These are phyloP conservation scores for Protobothrops mucrosquamatus DNA, from an alignment of 2,113 vertebrate genomes.

Conservation along the genomic window DNA sequence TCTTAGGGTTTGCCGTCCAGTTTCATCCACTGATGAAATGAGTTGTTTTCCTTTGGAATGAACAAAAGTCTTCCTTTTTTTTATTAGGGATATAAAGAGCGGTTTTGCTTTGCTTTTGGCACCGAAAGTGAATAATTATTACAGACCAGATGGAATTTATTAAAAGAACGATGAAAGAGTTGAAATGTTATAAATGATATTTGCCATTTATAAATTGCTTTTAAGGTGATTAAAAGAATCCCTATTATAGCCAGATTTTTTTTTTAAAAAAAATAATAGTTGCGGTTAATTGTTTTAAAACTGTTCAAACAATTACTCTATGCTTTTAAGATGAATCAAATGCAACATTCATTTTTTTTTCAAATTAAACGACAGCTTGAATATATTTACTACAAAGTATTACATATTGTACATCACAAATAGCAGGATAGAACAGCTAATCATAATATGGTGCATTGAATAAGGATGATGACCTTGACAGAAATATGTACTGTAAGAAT, in stretches of 20 bases:
- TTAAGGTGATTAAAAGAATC: slow-evolving; percentile 51
- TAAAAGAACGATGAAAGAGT: slow-evolving; percentile 45
- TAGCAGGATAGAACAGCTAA: not conserved
- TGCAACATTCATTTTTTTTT: slow-evolving; percentile 35
- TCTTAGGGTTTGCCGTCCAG: not conserved
- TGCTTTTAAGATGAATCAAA: slow-evolving; percentile 48
- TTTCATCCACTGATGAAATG: not conserved
- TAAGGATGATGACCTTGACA: not conserved
- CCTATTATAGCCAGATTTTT: slow-evolving; percentile 42
- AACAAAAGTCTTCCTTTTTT: not conserved
- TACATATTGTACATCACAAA: slow-evolving; percentile 30
- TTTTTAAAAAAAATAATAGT: slow-evolving; percentile 40
- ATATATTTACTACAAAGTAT: slow-evolving; percentile 33
- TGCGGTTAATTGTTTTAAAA: slow-evolving; percentile 51
- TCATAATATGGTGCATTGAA: not conserved
- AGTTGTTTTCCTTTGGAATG: not conserved
- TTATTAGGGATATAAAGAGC: too few species aligned
- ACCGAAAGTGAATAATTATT: slow-evolving; percentile 40
- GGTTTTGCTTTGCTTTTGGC: slow-evolving; percentile 6
- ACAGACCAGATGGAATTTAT: slow-evolving; percentile 49
- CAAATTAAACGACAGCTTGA: not conserved
- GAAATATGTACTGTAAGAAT: not conserved
- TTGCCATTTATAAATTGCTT: slow-evolving; percentile 48
- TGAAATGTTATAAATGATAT: slow-evolving; percentile 47
- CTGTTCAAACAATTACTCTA: not conserved